phyloP scores from a whole-genome alignment of 2,888 invertebrate genomes.

The Zaprionus bogoriensis region DNA sequence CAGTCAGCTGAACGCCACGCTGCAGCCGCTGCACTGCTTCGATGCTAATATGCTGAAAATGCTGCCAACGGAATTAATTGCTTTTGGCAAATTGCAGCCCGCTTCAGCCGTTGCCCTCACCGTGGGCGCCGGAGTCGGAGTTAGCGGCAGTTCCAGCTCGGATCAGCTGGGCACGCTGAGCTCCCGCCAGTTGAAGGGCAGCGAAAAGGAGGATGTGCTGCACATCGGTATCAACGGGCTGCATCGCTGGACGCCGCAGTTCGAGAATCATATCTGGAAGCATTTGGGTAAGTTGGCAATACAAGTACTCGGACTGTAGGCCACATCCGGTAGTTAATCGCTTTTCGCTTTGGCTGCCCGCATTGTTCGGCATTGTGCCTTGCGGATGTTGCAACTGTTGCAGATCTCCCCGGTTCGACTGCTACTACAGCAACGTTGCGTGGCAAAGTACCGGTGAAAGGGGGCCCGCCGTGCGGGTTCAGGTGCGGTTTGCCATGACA shows the following conservation, averaged over 20 bases:
- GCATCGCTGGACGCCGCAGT: slow-evolving; percentile 82
- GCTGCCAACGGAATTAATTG: slow-evolving; percentile 82
- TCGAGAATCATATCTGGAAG: slow-evolving; percentile 83
- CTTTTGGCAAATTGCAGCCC: slow-evolving; percentile 82
- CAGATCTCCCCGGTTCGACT: slow-evolving; percentile 3
- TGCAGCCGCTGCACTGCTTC: slow-evolving; percentile 80
- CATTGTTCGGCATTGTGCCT: slow-evolving; percentile 55
- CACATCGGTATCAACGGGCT: slow-evolving; percentile 82
- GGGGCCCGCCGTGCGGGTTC: too few relatives aligned
- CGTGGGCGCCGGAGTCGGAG: not conserved
- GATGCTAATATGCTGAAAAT: slow-evolving; percentile 82
- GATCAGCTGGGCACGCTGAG: slow-evolving; percentile 21
- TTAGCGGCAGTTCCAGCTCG: slow-evolving; percentile 16
- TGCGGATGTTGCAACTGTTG: too few relatives aligned
- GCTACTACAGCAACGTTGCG: not conserved
- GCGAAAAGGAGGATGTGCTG: slow-evolving; percentile 76
- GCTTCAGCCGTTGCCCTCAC: too few relatives aligned
- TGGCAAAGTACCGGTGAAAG: too few relatives aligned
- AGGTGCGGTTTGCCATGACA: not conserved
- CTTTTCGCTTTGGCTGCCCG: slow-evolving; percentile 43
- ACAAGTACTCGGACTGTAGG: not conserved
- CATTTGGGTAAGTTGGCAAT: slow-evolving; percentile 80
- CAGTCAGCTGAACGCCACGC: slow-evolving; percentile 82
- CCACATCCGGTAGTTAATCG: slow-evolving; percentile 58
- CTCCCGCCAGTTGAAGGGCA: slow-evolving; percentile 51